A percentile compares a stretch with the other conserved stretches of the same genome.
Evolutionary conservation across 2,888 invertebrate species (phyloP).

Genomic region (Blera fallax): DNA sequence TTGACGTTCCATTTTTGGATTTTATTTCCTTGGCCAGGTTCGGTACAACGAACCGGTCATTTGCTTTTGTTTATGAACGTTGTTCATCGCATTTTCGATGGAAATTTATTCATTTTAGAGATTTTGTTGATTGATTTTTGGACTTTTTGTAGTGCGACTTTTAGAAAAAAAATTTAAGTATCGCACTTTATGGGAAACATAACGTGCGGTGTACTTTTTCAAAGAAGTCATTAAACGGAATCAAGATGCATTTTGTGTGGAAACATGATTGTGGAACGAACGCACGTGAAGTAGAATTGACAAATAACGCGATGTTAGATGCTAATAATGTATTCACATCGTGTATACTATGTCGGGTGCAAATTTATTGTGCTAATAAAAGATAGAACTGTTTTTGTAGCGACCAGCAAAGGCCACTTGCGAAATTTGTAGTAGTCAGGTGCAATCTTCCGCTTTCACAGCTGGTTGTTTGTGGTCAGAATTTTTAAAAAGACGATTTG

Average conservation of each 20-base stretch:
- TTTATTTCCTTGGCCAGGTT: conserved; percentile 50
- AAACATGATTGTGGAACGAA: background rate
- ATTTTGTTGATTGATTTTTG: conserved; percentile 15
- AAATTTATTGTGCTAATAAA: conserved; percentile 20
- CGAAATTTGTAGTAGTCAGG: background rate
- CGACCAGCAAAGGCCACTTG: background rate
- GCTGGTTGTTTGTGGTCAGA: too few relatives aligned
- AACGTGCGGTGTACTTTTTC: background rate
- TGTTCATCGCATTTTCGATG: conserved; percentile 13
- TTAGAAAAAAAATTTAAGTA: conserved; percentile 14
- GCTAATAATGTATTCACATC: conserved; percentile 9
- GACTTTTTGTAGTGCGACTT: background rate
- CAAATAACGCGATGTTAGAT: background rate
- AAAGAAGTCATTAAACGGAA: background rate
- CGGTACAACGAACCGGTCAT: conserved; percentile 62
- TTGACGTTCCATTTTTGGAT: conserved; percentile 9
- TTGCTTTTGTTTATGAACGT: conserved; percentile 21
- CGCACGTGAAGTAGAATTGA: background rate
- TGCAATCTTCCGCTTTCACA: background rate
- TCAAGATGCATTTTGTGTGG: background rate
- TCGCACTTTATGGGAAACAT: background rate
- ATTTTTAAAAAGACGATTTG: too few relatives aligned
- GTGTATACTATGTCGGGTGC: background rate
- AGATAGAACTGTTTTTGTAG: background rate
- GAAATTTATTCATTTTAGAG: conserved; percentile 26